A percentile compares a stretch with the other conserved stretches of the same genome.
Evolutionary conservation across 2,888 invertebrate species (phyloP).

Genomic region (Agonopterix arenella): DNA sequence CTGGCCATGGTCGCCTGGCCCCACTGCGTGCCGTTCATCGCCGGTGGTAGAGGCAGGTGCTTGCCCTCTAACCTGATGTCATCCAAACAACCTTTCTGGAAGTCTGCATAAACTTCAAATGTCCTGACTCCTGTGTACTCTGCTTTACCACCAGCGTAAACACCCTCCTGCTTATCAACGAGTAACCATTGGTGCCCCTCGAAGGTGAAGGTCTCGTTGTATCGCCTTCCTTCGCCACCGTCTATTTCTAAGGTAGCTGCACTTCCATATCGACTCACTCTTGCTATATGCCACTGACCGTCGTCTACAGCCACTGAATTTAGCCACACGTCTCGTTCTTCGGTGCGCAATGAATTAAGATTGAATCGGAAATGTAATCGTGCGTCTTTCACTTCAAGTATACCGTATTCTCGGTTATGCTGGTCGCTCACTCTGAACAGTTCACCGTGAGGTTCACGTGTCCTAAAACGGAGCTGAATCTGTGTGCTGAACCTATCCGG

Average conservation of each 20-base stretch:
- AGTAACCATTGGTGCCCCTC: constrained; percentile 94
- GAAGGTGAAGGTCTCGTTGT: constrained; percentile 94
- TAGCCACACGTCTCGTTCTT: constrained; percentile 93
- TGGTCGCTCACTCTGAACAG: constrained; percentile 96
- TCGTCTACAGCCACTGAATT: constrained; percentile 94
- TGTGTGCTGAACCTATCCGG: constrained; percentile 95
- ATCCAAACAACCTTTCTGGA: constrained; percentile 90
- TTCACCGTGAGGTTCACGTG: constrained; percentile 94
- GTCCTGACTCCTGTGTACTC: constrained; percentile 96
- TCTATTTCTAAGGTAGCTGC: constrained; percentile 95
- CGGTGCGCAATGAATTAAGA: constrained; percentile 92
- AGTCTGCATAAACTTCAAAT: constrained; percentile 96
- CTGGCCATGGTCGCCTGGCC: constrained; percentile 96
- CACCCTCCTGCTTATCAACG: constrained; percentile 96
- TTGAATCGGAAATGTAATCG: constrained; percentile 94
- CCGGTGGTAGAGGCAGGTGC: constrained; percentile 94
- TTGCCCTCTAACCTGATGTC: constrained; percentile 93
- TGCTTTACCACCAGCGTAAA: constrained; percentile 96
- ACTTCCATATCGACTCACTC: constrained; percentile 93
- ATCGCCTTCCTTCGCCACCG: constrained; percentile 95
- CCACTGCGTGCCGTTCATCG: constrained; percentile 97
- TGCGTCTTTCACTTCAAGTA: constrained; percentile 93
- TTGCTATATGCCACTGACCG: constrained; percentile 97
- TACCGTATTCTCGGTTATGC: constrained; percentile 95
- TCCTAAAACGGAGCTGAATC: constrained; percentile 94